Percentiles rank a stretch among this genome's conserved stretches.
Conservation (phyloP, 2,113 vertebrate genomes). For the Peucedramus taeniatus region DNA sequence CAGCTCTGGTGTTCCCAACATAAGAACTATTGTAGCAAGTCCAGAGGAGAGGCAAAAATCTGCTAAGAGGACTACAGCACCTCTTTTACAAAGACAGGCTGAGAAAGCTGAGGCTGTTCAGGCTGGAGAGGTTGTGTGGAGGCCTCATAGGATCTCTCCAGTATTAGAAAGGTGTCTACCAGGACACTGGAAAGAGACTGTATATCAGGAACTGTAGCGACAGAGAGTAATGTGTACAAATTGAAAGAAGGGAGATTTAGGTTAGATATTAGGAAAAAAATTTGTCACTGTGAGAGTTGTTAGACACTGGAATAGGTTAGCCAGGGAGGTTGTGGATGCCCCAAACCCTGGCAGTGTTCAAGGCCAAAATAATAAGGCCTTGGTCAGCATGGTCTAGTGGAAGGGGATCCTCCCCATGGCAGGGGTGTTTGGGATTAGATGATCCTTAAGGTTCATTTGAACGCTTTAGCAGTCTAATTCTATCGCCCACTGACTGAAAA, state of each 20-base stretch:
- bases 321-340: background rate
- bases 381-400: background rate
- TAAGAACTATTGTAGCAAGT: background rate
- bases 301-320: background rate
- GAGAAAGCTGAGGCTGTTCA: background rate
- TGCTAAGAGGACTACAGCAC: background rate
- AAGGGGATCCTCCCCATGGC: too few relatives aligned
- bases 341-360: background rate
- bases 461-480: background rate
- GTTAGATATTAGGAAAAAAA: background rate
- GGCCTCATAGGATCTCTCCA: background rate
- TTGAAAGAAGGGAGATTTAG: background rate
- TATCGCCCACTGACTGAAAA: background rate
- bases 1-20: background rate
- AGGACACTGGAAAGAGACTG: background rate
- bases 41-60: background rate
- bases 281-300: background rate
- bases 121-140: background rate
- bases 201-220: background rate
- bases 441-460: background rate
- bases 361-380: background rate
- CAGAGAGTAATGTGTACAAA: background rate
- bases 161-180: background rate
- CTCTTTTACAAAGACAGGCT: background rate
- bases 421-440: accelerated